These are phyloP conservation scores for Vesta saturnalis DNA, from an alignment of 2,888 invertebrate species.

Conservation along the genomic window DNA sequence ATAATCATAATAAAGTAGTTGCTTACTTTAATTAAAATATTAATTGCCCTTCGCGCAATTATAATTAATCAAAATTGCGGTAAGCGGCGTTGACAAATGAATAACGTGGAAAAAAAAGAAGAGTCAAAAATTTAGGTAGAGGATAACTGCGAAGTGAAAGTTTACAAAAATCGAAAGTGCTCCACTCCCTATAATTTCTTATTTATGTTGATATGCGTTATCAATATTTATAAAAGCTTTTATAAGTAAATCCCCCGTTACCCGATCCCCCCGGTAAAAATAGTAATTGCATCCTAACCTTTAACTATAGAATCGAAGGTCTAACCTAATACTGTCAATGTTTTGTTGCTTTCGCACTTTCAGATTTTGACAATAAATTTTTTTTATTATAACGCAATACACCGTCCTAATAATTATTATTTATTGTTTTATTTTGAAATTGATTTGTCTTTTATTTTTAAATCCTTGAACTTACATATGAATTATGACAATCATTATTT, in stretches of 20 bases:
- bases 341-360: too few species aligned
- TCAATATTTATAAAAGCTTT: background rate
- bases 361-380: constrained; percentile 10
- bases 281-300: background rate
- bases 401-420: background rate
- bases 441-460: background rate
- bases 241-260: background rate
- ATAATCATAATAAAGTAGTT: background rate
- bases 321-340: background rate
- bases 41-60: too few species aligned
- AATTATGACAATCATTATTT: too few species aligned
- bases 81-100: constrained; percentile 1
- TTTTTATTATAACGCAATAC: constrained; percentile 9
- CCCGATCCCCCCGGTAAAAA: background rate
- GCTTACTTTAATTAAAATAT: background rate
- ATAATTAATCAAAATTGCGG: background rate
- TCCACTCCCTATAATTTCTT: background rate
- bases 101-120: background rate
- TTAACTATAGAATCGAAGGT: background rate
- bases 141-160: background rate
- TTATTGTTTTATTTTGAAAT: background rate
- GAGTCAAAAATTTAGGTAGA: too few species aligned
- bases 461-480: too few species aligned
- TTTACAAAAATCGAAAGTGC: background rate
- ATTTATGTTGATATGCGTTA: background rate